phyloP scores from a whole-genome alignment of 2,888 invertebrate species.

The Nudaria mundana region DNA sequence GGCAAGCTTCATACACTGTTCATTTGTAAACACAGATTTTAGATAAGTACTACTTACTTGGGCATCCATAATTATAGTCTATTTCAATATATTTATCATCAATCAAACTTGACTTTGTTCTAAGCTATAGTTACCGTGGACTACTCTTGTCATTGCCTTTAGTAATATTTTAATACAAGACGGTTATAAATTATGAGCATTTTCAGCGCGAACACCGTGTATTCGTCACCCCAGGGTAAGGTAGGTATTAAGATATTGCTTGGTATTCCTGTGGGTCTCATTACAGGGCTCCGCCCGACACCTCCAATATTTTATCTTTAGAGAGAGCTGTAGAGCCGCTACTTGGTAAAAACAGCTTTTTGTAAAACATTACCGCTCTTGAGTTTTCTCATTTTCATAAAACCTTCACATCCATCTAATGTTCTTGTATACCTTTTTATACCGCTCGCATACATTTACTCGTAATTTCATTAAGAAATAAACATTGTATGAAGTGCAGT shows the following conservation, averaged over 20 bases:
- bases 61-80: too few relatives aligned
- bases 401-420: slow-evolving; percentile 41
- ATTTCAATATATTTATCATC: too few relatives aligned
- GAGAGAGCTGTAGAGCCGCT: slow-evolving; percentile 40
- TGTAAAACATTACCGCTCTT: slow-evolving; percentile 36
- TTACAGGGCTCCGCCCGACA: slow-evolving; percentile 65
- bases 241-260: slow-evolving; percentile 78
- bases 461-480: slow-evolving; percentile 68
- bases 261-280: slow-evolving; percentile 75
- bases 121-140: slow-evolving; percentile 46
- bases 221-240: slow-evolving; percentile 73
- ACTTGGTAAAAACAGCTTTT: slow-evolving; percentile 43
- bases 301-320: slow-evolving; percentile 73
- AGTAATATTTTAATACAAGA: slow-evolving; percentile 58
- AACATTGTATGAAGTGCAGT: slow-evolving; percentile 52
- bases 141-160: slow-evolving; percentile 59
- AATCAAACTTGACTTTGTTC: too few relatives aligned
- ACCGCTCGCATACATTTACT: slow-evolving; percentile 51
- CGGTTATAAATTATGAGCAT: slow-evolving; percentile 77
- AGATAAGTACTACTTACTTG: too few relatives aligned
- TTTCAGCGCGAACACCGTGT: slow-evolving; percentile 67
- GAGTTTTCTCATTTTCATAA: slow-evolving; percentile 58
- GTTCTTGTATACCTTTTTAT: slow-evolving; percentile 34
- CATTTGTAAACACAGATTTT: too few relatives aligned
- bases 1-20: slow-evolving; percentile 49